Base-by-base conservation (phyloP, 2,888 invertebrate species). In the Cyaniris semiargus region DNA sequence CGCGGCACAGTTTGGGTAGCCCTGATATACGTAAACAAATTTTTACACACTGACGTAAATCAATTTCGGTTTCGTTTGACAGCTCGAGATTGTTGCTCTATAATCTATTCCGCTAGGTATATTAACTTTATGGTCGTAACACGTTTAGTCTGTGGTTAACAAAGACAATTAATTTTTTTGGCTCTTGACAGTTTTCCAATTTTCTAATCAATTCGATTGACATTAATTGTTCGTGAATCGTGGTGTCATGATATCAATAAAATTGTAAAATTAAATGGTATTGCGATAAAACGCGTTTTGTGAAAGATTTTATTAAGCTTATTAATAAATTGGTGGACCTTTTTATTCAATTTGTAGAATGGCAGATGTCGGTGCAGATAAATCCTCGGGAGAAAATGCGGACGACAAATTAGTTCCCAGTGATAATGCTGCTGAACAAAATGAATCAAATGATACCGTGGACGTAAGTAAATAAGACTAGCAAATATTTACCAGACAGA, bases 391-490 rank as follows among this genome's bases (percentile, higher is more conserved):
- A 81, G 85, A 85, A 71, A 78, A 81, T 76, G 84, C 81, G 66
- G 85, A 87, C 79, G 86, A 85, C 80, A 85, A 86, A 78, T 83
- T 87, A 81, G 81, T 88, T 38, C 83, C 85, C 5, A 85, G 81
- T 81, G 84, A 84, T 82, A 83, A 83, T 80, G 82, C 84, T 80
- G 77, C 76, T 38, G 86, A 85, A 78, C 82, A 85, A 79, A 83
- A 81, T 83, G 85, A 78, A 78, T 75, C 78, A 70, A 79, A 83
- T 79, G 87, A 86, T 80, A 86, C 85, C 82, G 86, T 88, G 78
- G 90, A 90, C 86, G 91, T 91, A 86, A 88, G 91, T 86, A 80
- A 77, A 76, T 79, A 76, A 77, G 56, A 34, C 31, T 48, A 15
- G 23, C 48, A 74, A 74, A 74, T 74, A 74, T 74, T 74, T 74